Evolutionary conservation across 2,888 invertebrate species (phyloP).

Genomic region (Diplolepis rosae): DNA sequence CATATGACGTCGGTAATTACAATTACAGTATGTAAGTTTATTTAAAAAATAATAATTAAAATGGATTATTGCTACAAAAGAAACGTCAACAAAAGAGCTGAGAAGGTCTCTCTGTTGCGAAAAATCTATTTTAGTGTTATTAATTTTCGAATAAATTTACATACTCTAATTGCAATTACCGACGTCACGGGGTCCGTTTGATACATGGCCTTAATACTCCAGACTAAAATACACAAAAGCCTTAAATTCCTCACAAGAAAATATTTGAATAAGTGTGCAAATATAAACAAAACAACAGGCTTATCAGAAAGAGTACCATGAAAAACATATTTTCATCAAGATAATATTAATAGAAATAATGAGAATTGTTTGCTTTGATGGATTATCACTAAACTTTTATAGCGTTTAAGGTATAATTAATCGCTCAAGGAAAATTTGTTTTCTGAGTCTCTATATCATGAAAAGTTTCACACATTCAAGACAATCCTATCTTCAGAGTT

Average conservation of each 20-base stretch:
- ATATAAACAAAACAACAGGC: background rate
- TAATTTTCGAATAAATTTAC: too few relatives aligned
- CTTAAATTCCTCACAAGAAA: background rate
- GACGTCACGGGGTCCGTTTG: too few relatives aligned
- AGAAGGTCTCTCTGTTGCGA: too few relatives aligned
- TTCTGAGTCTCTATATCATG: background rate
- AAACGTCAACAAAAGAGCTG: too few relatives aligned
- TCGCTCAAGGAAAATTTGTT: background rate
- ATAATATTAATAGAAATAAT: background rate
- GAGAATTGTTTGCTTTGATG: background rate
- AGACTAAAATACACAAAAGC: background rate
- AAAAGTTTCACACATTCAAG: background rate
- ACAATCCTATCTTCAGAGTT: background rate
- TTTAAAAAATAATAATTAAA: too few relatives aligned
- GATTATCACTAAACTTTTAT: background rate
- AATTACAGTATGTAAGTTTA: too few relatives aligned
- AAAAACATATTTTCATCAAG: background rate
- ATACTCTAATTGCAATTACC: too few relatives aligned
- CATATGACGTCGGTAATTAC: too few relatives aligned
- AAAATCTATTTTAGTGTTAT: too few relatives aligned
- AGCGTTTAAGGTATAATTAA: background rate
- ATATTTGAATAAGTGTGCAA: background rate
- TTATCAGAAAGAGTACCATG: background rate
- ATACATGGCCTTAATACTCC: too few relatives aligned
- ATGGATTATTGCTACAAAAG: too few relatives aligned